phyloP scores from a whole-genome alignment of 2,797 vertebrate genomes.

The Prunella strophiata region DNA sequence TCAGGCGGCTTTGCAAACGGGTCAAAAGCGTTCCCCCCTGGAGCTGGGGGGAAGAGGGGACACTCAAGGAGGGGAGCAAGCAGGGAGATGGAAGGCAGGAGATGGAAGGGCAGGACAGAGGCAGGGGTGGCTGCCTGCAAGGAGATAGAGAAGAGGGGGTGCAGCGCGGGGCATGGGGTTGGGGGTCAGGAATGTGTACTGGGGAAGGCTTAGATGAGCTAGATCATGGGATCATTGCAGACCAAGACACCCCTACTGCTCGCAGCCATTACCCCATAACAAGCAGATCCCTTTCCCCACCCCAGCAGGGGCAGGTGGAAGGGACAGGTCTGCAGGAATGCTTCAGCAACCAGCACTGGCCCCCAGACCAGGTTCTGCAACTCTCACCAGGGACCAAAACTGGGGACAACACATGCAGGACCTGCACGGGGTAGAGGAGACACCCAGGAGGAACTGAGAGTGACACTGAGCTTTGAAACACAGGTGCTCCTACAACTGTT shows the following conservation, averaged over 20 bases:
- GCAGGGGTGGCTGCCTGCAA: constrained; percentile 1
- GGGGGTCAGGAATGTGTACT: not conserved
- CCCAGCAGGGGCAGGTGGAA: not conserved
- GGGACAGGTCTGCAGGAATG: not conserved
- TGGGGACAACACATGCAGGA: not conserved
- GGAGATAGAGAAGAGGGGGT: not conserved
- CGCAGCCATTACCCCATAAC: not conserved
- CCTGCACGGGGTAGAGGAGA: not conserved
- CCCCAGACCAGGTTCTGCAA: not conserved
- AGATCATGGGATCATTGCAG: not conserved
- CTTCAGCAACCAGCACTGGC: not conserved
- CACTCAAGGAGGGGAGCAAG: constrained; percentile 39
- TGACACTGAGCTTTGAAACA: not conserved
- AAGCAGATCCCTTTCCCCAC: not conserved
- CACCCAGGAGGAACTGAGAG: constrained; percentile 3
- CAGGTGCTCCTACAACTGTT: not conserved
- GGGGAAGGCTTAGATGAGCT: not conserved
- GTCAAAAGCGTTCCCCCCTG: constrained; percentile 66
- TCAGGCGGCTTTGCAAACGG: constrained; percentile 70
- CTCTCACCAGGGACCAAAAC: not conserved
- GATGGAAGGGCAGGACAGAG: not conserved
- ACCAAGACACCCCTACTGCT: not conserved
- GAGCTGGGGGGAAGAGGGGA: constrained; percentile 51
- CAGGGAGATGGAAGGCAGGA: not conserved
- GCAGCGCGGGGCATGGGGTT: fast-evolving